Evolutionary conservation across 2,797 vertebrate genomes (phyloP).

Genomic region (Phoebastria nigripes): DNA sequence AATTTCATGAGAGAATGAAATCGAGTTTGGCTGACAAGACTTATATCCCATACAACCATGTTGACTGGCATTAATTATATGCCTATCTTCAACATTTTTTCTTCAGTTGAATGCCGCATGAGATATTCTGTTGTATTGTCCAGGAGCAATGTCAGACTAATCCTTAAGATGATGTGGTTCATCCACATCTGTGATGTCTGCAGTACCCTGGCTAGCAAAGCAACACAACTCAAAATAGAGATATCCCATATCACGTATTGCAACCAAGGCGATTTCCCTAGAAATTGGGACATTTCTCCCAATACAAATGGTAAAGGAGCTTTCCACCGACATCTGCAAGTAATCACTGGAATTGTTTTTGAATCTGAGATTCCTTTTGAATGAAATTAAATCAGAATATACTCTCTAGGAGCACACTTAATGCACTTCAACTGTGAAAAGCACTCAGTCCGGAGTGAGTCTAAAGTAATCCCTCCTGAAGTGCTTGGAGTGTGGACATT

Average conservation of each 20-base stretch:
- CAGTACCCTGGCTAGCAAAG: not conserved
- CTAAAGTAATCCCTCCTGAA: not conserved
- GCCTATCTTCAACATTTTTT: not conserved
- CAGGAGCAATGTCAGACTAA: not conserved
- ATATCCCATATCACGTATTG: rapidly evolving
- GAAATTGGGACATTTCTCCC: not conserved
- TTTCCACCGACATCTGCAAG: not conserved
- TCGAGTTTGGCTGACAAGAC: slow-evolving; percentile 12
- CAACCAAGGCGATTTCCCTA: not conserved
- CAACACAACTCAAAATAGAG: not conserved
- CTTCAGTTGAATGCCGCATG: not conserved
- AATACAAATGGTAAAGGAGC: not conserved
- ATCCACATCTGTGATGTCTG: not conserved
- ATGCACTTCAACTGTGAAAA: not conserved
- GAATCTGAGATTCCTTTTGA: not conserved
- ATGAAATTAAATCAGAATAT: not conserved
- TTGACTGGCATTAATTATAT: slow-evolving; percentile 19
- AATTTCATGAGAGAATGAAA: slow-evolving; percentile 47
- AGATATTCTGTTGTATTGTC: not conserved
- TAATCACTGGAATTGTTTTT: not conserved
- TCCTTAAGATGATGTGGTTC: not conserved
- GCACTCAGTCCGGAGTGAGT: not conserved
- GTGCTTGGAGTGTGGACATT: not conserved
- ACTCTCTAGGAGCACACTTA: not conserved
- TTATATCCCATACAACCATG: not conserved